Percentiles rank a stretch among this genome's conserved stretches.
phyloP scores from a whole-genome alignment of 2,797 vertebrate species.

The Dipus sagitta region DNA sequence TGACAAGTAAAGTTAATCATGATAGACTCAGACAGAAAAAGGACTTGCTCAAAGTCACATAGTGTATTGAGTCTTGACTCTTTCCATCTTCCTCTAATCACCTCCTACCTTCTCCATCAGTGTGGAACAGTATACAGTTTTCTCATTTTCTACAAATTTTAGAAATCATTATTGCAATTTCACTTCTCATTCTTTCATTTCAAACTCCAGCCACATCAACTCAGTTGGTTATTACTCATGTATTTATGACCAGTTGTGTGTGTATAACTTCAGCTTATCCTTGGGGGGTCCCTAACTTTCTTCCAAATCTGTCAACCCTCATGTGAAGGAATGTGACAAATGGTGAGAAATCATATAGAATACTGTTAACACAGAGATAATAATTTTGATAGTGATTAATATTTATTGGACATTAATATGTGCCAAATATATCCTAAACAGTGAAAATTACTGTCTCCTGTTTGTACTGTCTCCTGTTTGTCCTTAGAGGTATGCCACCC shows the following conservation, averaged over 20 bases:
- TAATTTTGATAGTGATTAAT: background rate
- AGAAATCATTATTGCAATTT: background rate
- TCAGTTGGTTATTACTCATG: background rate
- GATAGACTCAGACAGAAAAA: background rate
- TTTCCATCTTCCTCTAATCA: background rate
- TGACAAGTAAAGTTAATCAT: background rate
- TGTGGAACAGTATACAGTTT: background rate
- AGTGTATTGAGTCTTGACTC: no score
- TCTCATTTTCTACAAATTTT: constrained; percentile 22
- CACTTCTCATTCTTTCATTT: background rate
- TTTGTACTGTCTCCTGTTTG: background rate
- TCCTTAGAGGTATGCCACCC: background rate
- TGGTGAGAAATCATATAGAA: background rate
- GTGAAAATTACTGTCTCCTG: background rate
- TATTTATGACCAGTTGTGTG: background rate
- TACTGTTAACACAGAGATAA: background rate
- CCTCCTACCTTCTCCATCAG: background rate
- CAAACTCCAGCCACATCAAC: background rate
- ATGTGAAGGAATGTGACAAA: background rate
- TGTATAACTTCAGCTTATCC: background rate
- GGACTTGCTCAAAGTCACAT: background rate
- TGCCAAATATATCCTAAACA: background rate
- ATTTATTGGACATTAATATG: background rate
- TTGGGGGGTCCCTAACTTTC: background rate
- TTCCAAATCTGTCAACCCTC: background rate